These are phyloP conservation scores for Hemicordylus capensis DNA, from an alignment of 2,113 vertebrate genomes.

Conservation along the genomic window DNA sequence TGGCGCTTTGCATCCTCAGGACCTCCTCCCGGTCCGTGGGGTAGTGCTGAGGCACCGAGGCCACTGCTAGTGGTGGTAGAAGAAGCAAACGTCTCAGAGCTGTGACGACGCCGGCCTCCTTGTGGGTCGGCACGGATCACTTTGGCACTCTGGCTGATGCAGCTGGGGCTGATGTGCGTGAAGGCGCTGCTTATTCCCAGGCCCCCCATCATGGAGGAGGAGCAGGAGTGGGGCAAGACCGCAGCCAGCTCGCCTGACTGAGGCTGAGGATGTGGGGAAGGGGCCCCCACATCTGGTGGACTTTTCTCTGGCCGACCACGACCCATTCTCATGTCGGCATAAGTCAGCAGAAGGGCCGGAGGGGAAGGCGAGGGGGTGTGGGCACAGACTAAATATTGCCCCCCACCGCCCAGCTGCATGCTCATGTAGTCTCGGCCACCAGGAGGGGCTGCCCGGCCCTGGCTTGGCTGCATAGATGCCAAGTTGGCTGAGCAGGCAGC, in stretches of 20 bases:
- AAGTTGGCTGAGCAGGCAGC: slow-evolving; percentile 58
- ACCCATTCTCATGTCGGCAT: slow-evolving; percentile 72
- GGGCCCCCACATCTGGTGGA: background rate
- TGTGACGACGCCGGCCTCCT: slow-evolving; percentile 84
- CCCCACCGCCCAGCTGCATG: slow-evolving; percentile 69
- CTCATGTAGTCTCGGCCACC: slow-evolving; percentile 78
- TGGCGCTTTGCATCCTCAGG: slow-evolving; percentile 82
- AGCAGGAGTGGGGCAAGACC: slow-evolving; percentile 56
- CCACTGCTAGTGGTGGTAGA: slow-evolving; percentile 58
- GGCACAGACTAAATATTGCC: slow-evolving; percentile 65
- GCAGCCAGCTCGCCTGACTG: slow-evolving; percentile 52
- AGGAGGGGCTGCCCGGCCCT: slow-evolving; percentile 38
- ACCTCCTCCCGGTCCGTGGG: slow-evolving; percentile 41
- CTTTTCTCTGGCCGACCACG: slow-evolving; percentile 50
- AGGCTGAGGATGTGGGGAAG: slow-evolving; percentile 23
- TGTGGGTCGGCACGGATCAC: slow-evolving; percentile 85
- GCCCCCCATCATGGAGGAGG: slow-evolving; percentile 67
- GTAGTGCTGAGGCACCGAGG: slow-evolving; percentile 40
- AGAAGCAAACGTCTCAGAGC: slow-evolving; percentile 86
- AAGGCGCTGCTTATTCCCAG: slow-evolving; percentile 77
- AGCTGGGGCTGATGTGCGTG: slow-evolving; percentile 77
- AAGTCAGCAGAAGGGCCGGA: slow-evolving; percentile 61
- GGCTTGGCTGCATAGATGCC: slow-evolving; percentile 45
- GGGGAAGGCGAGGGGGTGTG: slow-evolving; percentile 52
- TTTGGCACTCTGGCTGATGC: slow-evolving; percentile 85